Percentiles rank a stretch among this genome's conserved stretches.
Conservation (phyloP, 2,797 vertebrate species). For the Acipenser transmontanus region DNA sequence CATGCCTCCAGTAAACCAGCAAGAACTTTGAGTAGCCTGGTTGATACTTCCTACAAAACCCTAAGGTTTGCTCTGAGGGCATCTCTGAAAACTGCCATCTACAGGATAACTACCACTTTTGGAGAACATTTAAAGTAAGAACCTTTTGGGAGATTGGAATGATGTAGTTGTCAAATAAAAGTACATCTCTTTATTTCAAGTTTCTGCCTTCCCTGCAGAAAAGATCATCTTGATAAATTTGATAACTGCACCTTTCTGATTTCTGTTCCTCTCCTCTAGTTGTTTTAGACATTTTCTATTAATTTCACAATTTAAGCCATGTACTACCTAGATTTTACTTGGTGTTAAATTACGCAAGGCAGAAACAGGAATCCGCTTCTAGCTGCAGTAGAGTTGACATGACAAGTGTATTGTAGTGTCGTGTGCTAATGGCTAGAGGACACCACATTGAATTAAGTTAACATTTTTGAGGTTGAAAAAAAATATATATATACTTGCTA, state of each 20-base stretch:
- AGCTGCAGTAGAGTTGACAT: no score
- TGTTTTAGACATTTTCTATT: background rate
- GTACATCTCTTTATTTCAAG: background rate
- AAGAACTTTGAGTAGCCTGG: conserved; percentile 62
- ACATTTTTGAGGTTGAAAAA: no score
- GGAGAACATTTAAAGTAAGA: conserved; percentile 88
- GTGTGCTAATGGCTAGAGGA: no score
- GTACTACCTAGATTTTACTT: no score
- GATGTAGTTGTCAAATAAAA: background rate
- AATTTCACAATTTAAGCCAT: background rate
- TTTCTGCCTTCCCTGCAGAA: background rate
- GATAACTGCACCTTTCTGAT: background rate
- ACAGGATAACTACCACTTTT: conserved; percentile 88
- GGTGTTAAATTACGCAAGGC: no score
- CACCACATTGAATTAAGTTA: no score
- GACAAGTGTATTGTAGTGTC: no score
- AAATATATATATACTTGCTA: no score
- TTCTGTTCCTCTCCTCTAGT: background rate
- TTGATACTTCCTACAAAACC: conserved; percentile 82
- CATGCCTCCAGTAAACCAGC: conserved; percentile 87
- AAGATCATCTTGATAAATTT: background rate
- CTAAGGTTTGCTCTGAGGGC: conserved; percentile 87
- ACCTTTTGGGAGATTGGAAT: background rate
- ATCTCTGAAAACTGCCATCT: conserved; percentile 86
- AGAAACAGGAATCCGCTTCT: no score